Percentiles rank a stretch among this genome's conserved stretches.
phyloP scores from a whole-genome alignment of 1,140 invertebrate genomes.

The Drosophila watanabei region DNA sequence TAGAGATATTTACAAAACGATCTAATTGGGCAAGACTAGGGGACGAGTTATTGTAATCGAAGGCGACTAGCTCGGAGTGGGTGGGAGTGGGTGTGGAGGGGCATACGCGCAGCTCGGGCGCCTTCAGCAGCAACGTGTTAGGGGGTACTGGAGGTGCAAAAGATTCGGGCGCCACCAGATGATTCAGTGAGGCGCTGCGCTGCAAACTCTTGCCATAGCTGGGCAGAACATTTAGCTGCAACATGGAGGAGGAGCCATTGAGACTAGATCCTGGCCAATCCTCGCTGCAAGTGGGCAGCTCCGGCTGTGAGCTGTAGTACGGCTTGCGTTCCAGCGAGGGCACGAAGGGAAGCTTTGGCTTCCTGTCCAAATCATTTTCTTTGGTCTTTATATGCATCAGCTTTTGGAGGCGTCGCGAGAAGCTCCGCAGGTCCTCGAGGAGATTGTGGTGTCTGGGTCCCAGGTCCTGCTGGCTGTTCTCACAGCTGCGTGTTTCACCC shows the following conservation, averaged over 20 bases:
- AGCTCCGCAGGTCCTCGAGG: constrained; percentile 68
- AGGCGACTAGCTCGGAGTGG: constrained; percentile 60
- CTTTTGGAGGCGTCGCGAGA: constrained; percentile 70
- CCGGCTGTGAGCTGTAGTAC: constrained; percentile 79
- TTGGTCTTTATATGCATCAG: constrained; percentile 59
- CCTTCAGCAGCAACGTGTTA: constrained; percentile 44
- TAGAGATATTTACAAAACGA: constrained; percentile 78
- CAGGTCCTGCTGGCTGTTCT: constrained; percentile 60
- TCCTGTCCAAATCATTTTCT: background rate
- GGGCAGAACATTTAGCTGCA: constrained; percentile 64
- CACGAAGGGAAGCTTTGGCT: constrained; percentile 31
- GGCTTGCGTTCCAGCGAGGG: constrained; percentile 59
- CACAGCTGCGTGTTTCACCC: constrained; percentile 73
- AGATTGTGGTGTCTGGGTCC: constrained; percentile 66
- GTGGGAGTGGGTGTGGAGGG: constrained; percentile 82
- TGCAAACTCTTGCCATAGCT: constrained; percentile 48
- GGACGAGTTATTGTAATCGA: constrained; percentile 27
- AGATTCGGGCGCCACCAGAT: constrained; percentile 25
- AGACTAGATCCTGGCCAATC: constrained; percentile 33
- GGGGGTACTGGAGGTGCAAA: constrained; percentile 4
- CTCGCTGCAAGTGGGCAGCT: constrained; percentile 56
- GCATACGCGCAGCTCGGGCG: constrained; percentile 71
- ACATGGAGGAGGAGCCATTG: constrained; percentile 58
- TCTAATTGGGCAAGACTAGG: constrained; percentile 52
- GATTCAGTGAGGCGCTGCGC: constrained; percentile 45